These are phyloP conservation scores for Malacoraja senta DNA, from an alignment of 2,797 vertebrate genomes.

Conservation along the genomic window DNA sequence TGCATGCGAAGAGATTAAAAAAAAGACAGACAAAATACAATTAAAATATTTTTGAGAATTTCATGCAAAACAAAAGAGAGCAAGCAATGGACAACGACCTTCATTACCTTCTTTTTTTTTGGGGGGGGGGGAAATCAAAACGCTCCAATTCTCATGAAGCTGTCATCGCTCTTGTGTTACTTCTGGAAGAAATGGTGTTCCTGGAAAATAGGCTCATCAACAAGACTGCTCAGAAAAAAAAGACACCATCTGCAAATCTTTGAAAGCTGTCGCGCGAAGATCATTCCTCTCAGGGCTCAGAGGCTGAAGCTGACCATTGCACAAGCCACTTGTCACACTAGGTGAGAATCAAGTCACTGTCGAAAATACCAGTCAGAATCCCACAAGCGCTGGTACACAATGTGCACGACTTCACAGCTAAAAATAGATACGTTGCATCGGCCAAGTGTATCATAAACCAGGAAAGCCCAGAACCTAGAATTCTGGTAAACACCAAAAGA, in stretches of 20 bases:
- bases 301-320: constrained; percentile 75
- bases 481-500: constrained; percentile 22
- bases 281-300: constrained; percentile 62
- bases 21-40: background rate
- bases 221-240: constrained; percentile 56
- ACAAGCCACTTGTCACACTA: constrained; percentile 66
- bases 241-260: constrained; percentile 67
- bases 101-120: background rate
- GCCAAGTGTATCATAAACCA: constrained; percentile 71
- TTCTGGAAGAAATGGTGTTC: constrained; percentile 60
- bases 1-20: background rate
- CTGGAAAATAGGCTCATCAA: constrained; percentile 74
- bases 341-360: constrained; percentile 69
- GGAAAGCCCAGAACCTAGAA: constrained; percentile 46
- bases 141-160: constrained; percentile 10
- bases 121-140: background rate
- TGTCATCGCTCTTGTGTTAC: constrained; percentile 43
- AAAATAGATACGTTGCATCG: constrained; percentile 68
- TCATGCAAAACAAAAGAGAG: background rate
- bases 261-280: constrained; percentile 48
- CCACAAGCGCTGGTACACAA: constrained; percentile 55
- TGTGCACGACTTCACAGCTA: constrained; percentile 62
- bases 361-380: constrained; percentile 57
- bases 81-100: background rate
- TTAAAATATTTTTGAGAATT: constrained; percentile 7